Evolutionary conservation across 1,140 invertebrate genomes (phyloP).

Genomic region (Leptinotarsa texana): DNA sequence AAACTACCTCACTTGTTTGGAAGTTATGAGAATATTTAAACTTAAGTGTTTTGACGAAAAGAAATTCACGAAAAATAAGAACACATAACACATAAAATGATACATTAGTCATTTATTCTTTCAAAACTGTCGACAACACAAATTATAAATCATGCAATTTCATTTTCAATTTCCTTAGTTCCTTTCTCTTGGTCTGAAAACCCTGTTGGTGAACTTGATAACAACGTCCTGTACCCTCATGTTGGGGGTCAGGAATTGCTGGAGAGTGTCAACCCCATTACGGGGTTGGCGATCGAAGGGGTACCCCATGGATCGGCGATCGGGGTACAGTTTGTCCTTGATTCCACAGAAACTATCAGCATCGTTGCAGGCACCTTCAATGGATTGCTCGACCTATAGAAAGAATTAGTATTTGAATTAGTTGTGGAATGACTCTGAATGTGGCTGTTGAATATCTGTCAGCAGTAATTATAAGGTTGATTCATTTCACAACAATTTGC

Average conservation of each 20-base stretch:
- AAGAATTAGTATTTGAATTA: background rate
- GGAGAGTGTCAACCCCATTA: conserved; percentile 58
- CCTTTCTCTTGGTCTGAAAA: conserved; percentile 41
- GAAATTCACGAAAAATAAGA: too few relatives aligned
- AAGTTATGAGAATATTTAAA: too few relatives aligned
- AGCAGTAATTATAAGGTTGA: too few relatives aligned
- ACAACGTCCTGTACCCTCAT: conserved; percentile 65
- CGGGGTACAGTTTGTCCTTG: conserved; percentile 72
- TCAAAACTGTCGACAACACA: too few relatives aligned
- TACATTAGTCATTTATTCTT: too few relatives aligned
- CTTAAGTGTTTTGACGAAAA: too few relatives aligned
- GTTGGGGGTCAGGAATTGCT: conserved; percentile 70
- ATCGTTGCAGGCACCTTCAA: conserved; percentile 63
- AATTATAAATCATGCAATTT: too few relatives aligned
- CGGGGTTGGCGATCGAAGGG: conserved; percentile 72
- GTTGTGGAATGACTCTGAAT: too few relatives aligned
- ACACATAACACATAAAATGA: too few relatives aligned
- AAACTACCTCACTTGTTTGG: too few relatives aligned
- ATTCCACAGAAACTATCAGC: conserved; percentile 76
- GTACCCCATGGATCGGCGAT: conserved; percentile 74
- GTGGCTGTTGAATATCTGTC: too few relatives aligned
- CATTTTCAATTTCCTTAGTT: background rate
- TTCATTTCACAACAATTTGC: too few relatives aligned
- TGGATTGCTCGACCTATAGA: conserved; percentile 45
- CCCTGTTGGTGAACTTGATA: conserved; percentile 58